Base-by-base conservation (phyloP, 1,140 invertebrate genomes). In the Matsumurasca onukii region DNA sequence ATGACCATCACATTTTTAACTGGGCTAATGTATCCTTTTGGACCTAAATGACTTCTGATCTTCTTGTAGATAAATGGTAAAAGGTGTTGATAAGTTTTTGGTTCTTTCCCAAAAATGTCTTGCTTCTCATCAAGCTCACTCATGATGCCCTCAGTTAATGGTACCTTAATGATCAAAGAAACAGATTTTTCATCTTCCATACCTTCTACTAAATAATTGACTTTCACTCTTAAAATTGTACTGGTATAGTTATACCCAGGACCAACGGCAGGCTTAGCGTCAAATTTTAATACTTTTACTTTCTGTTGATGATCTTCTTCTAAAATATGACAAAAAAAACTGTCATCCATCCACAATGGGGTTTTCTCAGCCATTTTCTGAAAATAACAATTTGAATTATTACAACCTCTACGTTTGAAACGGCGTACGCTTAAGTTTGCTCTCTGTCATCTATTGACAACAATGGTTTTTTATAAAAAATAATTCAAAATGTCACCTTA, bases 101-200 rank as follows among this genome's bases (percentile, higher is more conserved):
- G n/a, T 31, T 63, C 59, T 31, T 31, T 31, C 1, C 22, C 59
- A 3, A 31, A 31, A 13, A 30, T 1, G 3, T 31, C 59, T 9
- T 31, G n/a, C 39, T 25, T 15, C n/a, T 29, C 59, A 13, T 31
- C 15, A 31, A 25, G 17, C 13, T 31, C 59, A 20, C 5, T 63
- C 20, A 25, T 31, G 2, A 25, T 3, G 1, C 20, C 20, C 31
- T 63, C 17, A 9, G 3, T 1, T n/a, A 12, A 31, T 9, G 25
- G 59, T 31, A 31, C n/a, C 24, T 63, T 63, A 31, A 63, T 31
- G 22, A 63, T 63, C 15, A 63, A 3, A 30, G 59, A 15, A n/a
- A n/a, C 39, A n/a, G n/a, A 31, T 31, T 63, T 20, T n/a, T n/a
- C n/a, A 2, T 31, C n/a, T 31, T 30, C 59, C 2, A 1, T 1